Evolutionary conservation across 1,140 invertebrate species (phyloP).

Genomic region (Calycopis cecrops): DNA sequence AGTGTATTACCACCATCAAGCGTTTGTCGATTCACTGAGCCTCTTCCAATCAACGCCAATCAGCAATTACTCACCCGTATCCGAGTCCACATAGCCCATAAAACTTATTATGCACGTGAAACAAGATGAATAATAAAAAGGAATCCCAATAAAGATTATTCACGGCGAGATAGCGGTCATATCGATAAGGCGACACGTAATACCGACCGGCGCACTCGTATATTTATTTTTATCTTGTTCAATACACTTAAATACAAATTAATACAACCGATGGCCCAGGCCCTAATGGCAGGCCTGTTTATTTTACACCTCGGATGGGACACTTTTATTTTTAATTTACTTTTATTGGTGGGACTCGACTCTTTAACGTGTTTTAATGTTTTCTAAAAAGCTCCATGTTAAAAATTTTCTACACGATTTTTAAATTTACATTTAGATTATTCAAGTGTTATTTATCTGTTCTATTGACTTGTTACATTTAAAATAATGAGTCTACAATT

Average conservation of each 20-base stretch:
- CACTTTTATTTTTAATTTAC: slow-evolving; percentile 57
- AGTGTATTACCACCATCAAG: no score
- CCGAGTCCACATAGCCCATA: no score
- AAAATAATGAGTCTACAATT: slow-evolving; percentile 7
- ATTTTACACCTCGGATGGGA: slow-evolving; percentile 70
- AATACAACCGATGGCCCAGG: slow-evolving; percentile 66
- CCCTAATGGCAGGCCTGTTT: slow-evolving; percentile 69
- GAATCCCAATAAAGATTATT: neutral
- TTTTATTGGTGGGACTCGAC: slow-evolving; percentile 40
- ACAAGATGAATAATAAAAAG: no score
- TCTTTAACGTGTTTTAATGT: slow-evolving; percentile 18
- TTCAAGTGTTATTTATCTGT: neutral
- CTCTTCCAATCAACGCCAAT: no score
- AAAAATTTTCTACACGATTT: slow-evolving; percentile 1
- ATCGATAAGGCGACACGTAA: slow-evolving; percentile 41
- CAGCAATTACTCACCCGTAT: no score
- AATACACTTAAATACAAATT: slow-evolving; percentile 75
- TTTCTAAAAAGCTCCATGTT: slow-evolving; percentile 17
- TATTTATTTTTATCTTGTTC: slow-evolving; percentile 72
- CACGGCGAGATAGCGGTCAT: slow-evolving; percentile 26
- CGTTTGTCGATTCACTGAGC: no score
- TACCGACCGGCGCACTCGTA: slow-evolving; percentile 51
- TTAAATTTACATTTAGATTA: slow-evolving; percentile 11
- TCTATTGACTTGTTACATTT: slow-evolving; percentile 21
- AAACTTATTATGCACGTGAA: no score